Conservation (phyloP, 2,888 invertebrate genomes). For the Folsomia candida region DNA sequence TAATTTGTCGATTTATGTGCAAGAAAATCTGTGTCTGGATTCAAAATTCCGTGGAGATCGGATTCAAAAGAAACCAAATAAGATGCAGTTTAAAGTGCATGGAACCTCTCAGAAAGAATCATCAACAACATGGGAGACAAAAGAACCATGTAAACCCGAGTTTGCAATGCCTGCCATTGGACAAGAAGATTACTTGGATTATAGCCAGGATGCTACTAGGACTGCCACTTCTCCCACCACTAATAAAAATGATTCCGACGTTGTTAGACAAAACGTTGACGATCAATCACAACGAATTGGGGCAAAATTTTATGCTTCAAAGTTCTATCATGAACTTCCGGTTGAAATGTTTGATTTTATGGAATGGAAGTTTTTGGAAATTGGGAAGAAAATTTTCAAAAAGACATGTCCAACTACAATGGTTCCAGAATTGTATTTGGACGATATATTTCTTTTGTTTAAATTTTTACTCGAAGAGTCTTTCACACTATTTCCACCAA, state of each 20-base stretch:
- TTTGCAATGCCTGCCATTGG: not conserved
- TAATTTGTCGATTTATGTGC: conserved; percentile 25
- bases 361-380: conserved; percentile 36
- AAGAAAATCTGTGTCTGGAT: conserved; percentile 21
- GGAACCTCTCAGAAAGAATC: conserved; percentile 16
- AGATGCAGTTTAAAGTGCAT: conserved; percentile 30
- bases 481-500: conserved; percentile 27
- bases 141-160: not conserved
- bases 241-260: not conserved
- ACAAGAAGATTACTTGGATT: too few relatives aligned
- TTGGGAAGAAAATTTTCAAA: conserved; percentile 32
- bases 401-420: conserved; percentile 33
- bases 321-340: conserved; percentile 26
- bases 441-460: conserved; percentile 36
- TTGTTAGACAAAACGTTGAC: conserved; percentile 27
- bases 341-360: conserved; percentile 25
- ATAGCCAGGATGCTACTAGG: too few relatives aligned
- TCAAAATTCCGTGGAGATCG: not conserved
- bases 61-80: conserved; percentile 23
- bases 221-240: too few relatives aligned
- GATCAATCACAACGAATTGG: conserved; percentile 36
- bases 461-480: conserved; percentile 33
- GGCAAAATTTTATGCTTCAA: conserved; percentile 23
- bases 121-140: not conserved
- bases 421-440: conserved; percentile 32